phyloP scores from a whole-genome alignment of 2,113 vertebrate genomes.

The Odocoileus hemionus region DNA sequence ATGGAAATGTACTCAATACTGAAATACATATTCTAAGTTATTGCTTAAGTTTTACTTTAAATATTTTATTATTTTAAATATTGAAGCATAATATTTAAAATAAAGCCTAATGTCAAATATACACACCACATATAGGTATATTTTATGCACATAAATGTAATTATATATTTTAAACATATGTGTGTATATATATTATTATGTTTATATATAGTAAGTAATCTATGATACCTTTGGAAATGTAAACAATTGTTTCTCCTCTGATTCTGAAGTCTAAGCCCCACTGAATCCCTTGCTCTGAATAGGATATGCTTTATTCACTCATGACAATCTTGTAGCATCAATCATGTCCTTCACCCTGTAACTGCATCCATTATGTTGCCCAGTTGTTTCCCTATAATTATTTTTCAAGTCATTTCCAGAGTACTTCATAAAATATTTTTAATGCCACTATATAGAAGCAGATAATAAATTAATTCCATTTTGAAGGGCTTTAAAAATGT shows the following conservation, averaged over 20 bases:
- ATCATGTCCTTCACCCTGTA: slow-evolving; percentile 28
- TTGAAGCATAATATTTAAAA: background rate
- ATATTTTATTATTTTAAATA: background rate
- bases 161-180: background rate
- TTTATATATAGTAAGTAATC: background rate
- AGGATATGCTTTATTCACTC: slow-evolving; percentile 16
- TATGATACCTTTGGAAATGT: background rate
- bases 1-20: background rate
- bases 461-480: slow-evolving; percentile 17
- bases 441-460: slow-evolving; percentile 14
- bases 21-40: background rate
- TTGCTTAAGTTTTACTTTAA: background rate
- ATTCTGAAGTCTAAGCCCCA: background rate
- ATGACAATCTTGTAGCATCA: slow-evolving; percentile 45
- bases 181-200: background rate
- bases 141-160: background rate
- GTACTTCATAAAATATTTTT: slow-evolving; percentile 57
- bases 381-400: slow-evolving; percentile 56
- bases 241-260: background rate
- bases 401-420: slow-evolving; percentile 66
- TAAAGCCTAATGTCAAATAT: background rate
- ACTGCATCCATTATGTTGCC: slow-evolving; percentile 24
- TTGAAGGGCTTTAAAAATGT: background rate
- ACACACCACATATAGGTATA: background rate
- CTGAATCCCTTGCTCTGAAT: background rate